Conservation (phyloP, 2,113 vertebrate genomes). For the Labeo catla region DNA sequence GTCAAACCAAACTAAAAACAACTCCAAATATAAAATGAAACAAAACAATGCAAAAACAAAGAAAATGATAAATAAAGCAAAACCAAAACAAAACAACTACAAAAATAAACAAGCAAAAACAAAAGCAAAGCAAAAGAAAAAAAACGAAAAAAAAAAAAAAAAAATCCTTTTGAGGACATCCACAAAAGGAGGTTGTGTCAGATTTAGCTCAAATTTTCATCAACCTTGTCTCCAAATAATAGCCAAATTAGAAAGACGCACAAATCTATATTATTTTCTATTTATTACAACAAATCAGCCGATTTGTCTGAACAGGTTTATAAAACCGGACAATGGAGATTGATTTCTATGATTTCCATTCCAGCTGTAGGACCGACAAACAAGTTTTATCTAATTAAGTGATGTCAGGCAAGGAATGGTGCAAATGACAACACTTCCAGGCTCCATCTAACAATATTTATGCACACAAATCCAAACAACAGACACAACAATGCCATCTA, state of each 20-base stretch:
- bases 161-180: neutral
- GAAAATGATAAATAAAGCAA: too few relatives aligned
- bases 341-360: neutral
- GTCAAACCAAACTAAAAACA: too few relatives aligned
- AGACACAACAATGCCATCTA: slow-evolving; percentile 66
- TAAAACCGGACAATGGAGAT: neutral
- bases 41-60: too few relatives aligned
- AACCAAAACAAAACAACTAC: too few relatives aligned
- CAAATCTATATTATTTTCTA: neutral
- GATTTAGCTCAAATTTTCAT: neutral
- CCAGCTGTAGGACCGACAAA: neutral
- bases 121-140: too few relatives aligned
- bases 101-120: too few relatives aligned
- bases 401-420: slow-evolving; percentile 52
- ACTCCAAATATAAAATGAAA: too few relatives aligned
- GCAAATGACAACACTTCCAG: slow-evolving; percentile 53
- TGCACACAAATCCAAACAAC: slow-evolving; percentile 62
- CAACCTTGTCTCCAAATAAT: neutral
- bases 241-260: neutral
- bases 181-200: neutral
- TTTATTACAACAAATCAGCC: neutral
- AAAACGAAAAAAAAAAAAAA: too few relatives aligned
- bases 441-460: slow-evolving; percentile 72
- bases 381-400: neutral
- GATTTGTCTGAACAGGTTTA: neutral